phyloP scores from a whole-genome alignment of 2,888 invertebrate species.

The Lithophane semibrunnea region DNA sequence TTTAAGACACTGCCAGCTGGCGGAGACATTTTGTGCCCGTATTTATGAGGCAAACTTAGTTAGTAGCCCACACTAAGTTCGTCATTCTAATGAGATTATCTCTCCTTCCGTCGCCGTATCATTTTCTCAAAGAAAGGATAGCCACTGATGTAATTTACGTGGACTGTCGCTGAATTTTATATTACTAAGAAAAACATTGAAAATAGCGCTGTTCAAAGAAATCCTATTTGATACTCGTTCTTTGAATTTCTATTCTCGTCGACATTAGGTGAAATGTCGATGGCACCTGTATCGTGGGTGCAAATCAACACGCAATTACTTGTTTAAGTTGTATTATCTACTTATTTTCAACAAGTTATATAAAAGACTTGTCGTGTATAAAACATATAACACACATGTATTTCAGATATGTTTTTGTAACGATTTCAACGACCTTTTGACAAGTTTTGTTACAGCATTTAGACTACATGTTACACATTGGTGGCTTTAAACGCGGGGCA shows the following conservation, averaged over 20 bases:
- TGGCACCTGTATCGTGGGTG: not conserved
- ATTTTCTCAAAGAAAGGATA: conserved; percentile 69
- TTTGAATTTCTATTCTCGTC: not conserved
- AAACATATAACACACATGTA: not conserved
- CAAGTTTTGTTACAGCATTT: not conserved
- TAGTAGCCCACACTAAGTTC: conserved; percentile 71
- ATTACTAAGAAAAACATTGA: conserved; percentile 30
- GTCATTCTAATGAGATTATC: conserved; percentile 71
- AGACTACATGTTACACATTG: not conserved
- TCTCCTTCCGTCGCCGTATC: conserved; percentile 61
- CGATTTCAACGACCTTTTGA: not conserved
- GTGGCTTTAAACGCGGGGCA: too few relatives aligned
- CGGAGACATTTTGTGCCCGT: conserved; percentile 67
- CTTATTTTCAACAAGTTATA: not conserved
- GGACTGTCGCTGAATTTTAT: conserved; percentile 56
- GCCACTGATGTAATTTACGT: conserved; percentile 65
- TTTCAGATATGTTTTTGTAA: not conserved
- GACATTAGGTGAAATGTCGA: not conserved
- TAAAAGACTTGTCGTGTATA: too few relatives aligned
- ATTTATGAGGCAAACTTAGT: conserved; percentile 72
- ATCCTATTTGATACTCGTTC: conserved; percentile 11
- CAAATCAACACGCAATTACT: too few relatives aligned
- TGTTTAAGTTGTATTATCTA: not conserved
- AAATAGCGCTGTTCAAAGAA: conserved; percentile 20
- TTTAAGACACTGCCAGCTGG: conserved; percentile 71